Conservation (phyloP, 2,888 invertebrate genomes). For the Anthrax anthrax region DNA sequence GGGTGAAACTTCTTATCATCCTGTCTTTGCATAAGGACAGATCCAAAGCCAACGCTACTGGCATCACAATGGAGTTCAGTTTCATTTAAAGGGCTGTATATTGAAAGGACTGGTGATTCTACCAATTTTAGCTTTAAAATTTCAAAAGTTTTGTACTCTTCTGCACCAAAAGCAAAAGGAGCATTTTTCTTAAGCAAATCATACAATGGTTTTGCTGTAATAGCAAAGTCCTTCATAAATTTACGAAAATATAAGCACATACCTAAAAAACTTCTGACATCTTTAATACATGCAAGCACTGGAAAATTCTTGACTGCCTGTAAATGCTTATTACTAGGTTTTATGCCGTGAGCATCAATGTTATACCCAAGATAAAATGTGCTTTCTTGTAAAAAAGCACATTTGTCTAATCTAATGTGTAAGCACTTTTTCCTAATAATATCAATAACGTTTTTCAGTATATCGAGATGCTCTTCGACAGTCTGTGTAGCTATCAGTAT, state of each 20-base stretch:
- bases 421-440: neutral
- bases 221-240: conserved; percentile 17
- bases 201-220: conserved; percentile 19
- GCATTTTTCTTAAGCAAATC: conserved; percentile 13
- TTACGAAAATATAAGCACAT: conserved; percentile 13
- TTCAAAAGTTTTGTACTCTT: conserved; percentile 7
- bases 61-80: conserved; percentile 24
- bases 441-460: conserved; percentile 6
- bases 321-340: conserved; percentile 6
- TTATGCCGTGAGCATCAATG: conserved; percentile 5
- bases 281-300: conserved; percentile 12
- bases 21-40: conserved; percentile 17
- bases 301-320: conserved; percentile 7
- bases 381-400: conserved; percentile 5
- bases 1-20: conserved; percentile 18
- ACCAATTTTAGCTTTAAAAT: conserved; percentile 6
- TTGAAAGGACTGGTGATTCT: conserved; percentile 16
- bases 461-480: conserved; percentile 8
- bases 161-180: conserved; percentile 2
- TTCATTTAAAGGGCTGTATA: conserved; percentile 18
- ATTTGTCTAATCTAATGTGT: conserved; percentile 7
- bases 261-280: conserved; percentile 12
- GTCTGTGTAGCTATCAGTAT: conserved; percentile 8
- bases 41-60: conserved; percentile 18
- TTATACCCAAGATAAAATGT: conserved; percentile 2